A percentile compares a stretch with the other conserved stretches of the same genome.
Conservation (phyloP, 2,888 invertebrate species). For the Homarus gammarus region DNA sequence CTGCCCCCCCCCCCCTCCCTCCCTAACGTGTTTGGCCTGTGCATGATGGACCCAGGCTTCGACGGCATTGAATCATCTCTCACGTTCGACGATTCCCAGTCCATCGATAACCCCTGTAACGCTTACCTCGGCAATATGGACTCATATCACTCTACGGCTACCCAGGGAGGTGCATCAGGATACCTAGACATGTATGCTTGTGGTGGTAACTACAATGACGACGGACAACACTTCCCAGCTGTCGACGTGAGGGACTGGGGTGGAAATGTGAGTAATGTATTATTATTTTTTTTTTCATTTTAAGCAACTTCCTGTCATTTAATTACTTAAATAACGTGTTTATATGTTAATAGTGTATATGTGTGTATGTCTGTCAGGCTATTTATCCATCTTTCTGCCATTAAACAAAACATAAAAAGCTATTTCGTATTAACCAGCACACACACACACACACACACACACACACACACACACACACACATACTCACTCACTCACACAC, state of each 20-base stretch:
- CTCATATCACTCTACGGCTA: not conserved
- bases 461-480: not conserved
- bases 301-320: not conserved
- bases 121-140: slow-evolving; percentile 4
- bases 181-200: not conserved
- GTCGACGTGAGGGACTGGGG: not conserved
- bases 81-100: not conserved
- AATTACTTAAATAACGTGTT: not conserved
- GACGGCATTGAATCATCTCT: slow-evolving; percentile 4
- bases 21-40: too few relatives aligned
- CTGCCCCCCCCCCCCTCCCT: too few relatives aligned
- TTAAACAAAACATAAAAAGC: too few relatives aligned
- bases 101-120: not conserved
- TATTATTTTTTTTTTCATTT: not conserved
- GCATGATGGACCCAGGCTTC: not conserved
- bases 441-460: too few relatives aligned
- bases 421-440: too few relatives aligned
- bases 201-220: not conserved
- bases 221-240: not conserved
- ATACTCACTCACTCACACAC: not conserved
- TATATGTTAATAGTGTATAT: too few relatives aligned
- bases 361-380: too few relatives aligned
- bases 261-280: not conserved
- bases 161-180: too few relatives aligned
- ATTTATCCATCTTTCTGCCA: too few relatives aligned